Conservation (phyloP, 2,797 vertebrate species). For the Peromyscus eremicus region DNA sequence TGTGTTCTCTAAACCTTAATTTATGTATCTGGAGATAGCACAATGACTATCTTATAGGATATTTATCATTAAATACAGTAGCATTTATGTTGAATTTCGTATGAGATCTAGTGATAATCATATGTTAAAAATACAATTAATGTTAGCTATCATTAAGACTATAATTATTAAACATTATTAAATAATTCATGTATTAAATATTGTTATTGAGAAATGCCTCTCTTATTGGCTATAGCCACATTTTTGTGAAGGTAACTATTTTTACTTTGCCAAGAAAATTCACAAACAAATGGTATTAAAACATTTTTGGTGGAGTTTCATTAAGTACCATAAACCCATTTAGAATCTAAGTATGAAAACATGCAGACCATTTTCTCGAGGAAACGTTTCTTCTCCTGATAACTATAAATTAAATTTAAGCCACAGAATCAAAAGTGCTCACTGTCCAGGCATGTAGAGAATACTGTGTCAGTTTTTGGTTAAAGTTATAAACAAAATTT, state of each 20-base stretch:
- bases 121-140: slow-evolving; percentile 5
- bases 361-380: not conserved
- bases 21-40: not conserved
- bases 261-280: not conserved
- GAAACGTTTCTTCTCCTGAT: not conserved
- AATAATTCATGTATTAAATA: not conserved
- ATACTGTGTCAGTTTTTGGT: not conserved
- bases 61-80: slow-evolving; percentile 39
- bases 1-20: not conserved
- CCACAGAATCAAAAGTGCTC: not conserved
- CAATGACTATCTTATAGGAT: not conserved
- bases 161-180: not conserved
- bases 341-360: not conserved
- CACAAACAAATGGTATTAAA: not conserved
- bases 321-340: not conserved
- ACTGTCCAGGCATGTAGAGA: not conserved
- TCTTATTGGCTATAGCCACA: not conserved
- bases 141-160: not conserved
- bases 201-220: slow-evolving; percentile 31
- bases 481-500: slow-evolving; percentile 33
- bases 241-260: not conserved
- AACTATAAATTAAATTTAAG: slow-evolving; percentile 52
- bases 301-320: not conserved
- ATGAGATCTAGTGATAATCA: not conserved
- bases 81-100: not conserved